Evolutionary conservation across 1,140 invertebrate species (phyloP), one percentile per base, ranked within the genome.

Genomic region (Drusus annulatus): DNA sequence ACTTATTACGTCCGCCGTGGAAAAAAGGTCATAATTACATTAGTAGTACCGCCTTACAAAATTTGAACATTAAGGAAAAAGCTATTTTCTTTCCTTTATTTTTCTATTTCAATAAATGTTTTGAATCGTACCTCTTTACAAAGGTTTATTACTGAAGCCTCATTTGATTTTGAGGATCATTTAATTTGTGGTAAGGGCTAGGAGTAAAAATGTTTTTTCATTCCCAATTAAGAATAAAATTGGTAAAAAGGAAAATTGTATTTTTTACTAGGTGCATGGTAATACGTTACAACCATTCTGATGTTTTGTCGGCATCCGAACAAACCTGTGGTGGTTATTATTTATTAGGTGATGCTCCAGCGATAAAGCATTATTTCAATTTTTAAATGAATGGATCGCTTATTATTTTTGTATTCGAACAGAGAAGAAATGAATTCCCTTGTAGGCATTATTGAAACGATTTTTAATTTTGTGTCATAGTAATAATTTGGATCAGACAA

Each of bases 261-360:
- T 13, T 45, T 45, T 45, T 45, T 45, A 45, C 36, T 8, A 21
- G 56, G 56, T 60, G 56, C 56, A 19, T 60, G 13, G 36, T 45
- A 45, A 45, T 45, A 45, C 36, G 36, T 45, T 45, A 45, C 13
- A 45, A 45, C 36, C 10, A 21, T 2, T 60, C 17, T 60, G 8
- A 23, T 10, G 19, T 21, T 60, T 60, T 60, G 56, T 21, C 17
- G 56, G 10, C 6, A 23, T 23, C 23, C 23, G 31, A 65, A 31
- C 21, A 65, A 25, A n/a, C 31, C 28, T 65, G n/a, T 25, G 62
- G 23, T 65, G 25, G 31, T 74, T 74, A 74, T 74, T 74, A 28
- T 81, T 81, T 81, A 81, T 81, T 69, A 81, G 80, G 80, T 81
- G 80, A 81, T 81, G 76, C 80, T 81, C 76, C 56, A 73, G 50